Percentiles rank a stretch among this genome's conserved stretches.
Conservation (phyloP, 1,140 invertebrate species). For the Zaprionus lachaisei region DNA sequence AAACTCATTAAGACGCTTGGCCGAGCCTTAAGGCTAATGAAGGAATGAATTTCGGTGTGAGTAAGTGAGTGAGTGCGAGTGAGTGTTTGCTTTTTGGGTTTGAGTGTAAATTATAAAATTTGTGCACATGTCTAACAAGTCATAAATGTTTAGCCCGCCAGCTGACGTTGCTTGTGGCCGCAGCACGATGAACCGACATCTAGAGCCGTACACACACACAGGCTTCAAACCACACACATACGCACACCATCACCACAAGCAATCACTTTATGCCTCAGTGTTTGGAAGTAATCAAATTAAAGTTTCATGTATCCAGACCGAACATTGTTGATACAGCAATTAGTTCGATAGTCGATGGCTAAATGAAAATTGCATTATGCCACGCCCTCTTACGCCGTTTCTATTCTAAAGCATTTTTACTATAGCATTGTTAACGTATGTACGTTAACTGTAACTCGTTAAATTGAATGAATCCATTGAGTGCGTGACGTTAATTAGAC, state of each 20-base stretch:
- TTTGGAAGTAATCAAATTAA: slow-evolving; percentile 68
- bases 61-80: slow-evolving; percentile 38
- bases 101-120: slow-evolving; percentile 70
- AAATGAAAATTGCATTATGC: slow-evolving; percentile 65
- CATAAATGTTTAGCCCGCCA: slow-evolving; percentile 63
- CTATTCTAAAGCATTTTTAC: slow-evolving; percentile 17
- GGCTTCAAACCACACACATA: background rate
- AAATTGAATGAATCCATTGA: slow-evolving; percentile 35
- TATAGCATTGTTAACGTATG: background rate
- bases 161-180: slow-evolving; percentile 33
- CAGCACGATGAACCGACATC: background rate
- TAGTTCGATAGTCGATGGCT: slow-evolving; percentile 56
- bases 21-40: slow-evolving; percentile 23
- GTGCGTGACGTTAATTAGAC: slow-evolving; percentile 27
- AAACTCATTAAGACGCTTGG: slow-evolving; percentile 66
- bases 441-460: slow-evolving; percentile 36
- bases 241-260: slow-evolving; percentile 27
- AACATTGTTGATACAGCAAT: slow-evolving; percentile 62
- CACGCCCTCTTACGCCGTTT: slow-evolving; percentile 26
- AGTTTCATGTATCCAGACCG: slow-evolving; percentile 60
- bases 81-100: slow-evolving; percentile 4
- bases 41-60: slow-evolving; percentile 11
- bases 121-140: slow-evolving; percentile 66
- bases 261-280: slow-evolving; percentile 37
- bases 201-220: background rate